A percentile compares a stretch with the other conserved stretches of the same genome.
These are phyloP conservation scores for Meloe dianella DNA, from an alignment of 2,888 invertebrate genomes.

Conservation along the genomic window DNA sequence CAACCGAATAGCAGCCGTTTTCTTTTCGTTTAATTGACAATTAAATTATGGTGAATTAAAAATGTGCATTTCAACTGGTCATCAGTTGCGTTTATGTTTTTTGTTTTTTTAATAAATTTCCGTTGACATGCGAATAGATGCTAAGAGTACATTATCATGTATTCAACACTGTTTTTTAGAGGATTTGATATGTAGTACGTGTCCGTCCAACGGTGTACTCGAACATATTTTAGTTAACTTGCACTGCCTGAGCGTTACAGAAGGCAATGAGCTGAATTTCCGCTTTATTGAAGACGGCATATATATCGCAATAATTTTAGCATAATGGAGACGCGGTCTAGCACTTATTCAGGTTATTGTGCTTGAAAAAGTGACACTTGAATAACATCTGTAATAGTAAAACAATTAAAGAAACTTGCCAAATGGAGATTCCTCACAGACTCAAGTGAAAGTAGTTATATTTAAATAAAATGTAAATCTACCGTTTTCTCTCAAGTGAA, in stretches of 20 bases:
- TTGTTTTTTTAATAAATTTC: too few relatives aligned
- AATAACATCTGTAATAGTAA: neutral
- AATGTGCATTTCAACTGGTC: neutral
- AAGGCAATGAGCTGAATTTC: too few relatives aligned
- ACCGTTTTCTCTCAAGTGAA: conserved; percentile 21
- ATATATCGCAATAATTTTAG: neutral
- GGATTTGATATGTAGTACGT: too few relatives aligned
- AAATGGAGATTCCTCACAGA: conserved; percentile 14
- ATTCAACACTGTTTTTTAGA: too few relatives aligned
- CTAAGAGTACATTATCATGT: too few relatives aligned
- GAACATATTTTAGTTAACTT: too few relatives aligned
- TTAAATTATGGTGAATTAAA: neutral
- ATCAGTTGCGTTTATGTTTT: neutral
- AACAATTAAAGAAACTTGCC: conserved; percentile 10
- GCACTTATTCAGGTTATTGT: neutral
- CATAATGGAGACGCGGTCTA: neutral
- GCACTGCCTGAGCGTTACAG: too few relatives aligned
- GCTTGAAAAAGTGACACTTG: too few relatives aligned
- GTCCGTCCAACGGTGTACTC: too few relatives aligned
- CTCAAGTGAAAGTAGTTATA: conserved; percentile 25
- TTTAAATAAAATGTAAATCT: conserved; percentile 24
- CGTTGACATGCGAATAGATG: too few relatives aligned
- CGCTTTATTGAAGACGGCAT: neutral
- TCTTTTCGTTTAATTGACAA: neutral
- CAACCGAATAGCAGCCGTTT: neutral